Base-by-base conservation (phyloP, 1,140 invertebrate genomes). In the Caerostris darwini region DNA sequence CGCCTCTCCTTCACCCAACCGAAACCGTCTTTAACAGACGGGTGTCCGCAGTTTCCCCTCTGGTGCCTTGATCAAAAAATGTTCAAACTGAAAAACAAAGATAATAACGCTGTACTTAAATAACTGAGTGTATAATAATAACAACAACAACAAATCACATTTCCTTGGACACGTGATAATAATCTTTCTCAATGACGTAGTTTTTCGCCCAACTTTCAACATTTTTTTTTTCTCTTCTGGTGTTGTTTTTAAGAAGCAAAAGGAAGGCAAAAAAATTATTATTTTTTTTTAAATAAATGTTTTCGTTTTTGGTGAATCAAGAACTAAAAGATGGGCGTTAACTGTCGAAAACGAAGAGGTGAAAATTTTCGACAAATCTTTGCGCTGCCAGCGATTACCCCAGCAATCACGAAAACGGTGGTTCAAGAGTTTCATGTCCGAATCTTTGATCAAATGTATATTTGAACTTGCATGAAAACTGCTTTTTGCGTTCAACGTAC, bases 1-100 rank as follows among this genome's bases (percentile, higher is more conserved):
- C 96, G 98, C 98, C 71, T 97, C 98, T 96, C 96, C 95, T 59
- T 71, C 83, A 14, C 34, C 81, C 4, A 54, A 86, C 77, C 88
- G 93, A 56, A 95, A 86, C 67, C 94, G 94, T 64, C 93, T 90
- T 57, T 94, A 94, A 89, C 85, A 54, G 58, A 81, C 12, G 69
- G 67, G n/a, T 61, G 57, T 17, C 19, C 56, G 53, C 8, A 19
- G 10, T 10, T 59, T n/a, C n/a, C n/a, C 92, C 85, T 89, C 14
- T 94, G n/a, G 92, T 94, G 92, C 92, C 92, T 94, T 94, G 58
- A 71, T 77, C 5, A 19, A 87, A 77, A 50, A 77, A 19, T 34
- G 17, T 71, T 67, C n/a, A 67, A 58, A 69, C 56, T 50, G 53
- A 88, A 12, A 64, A 88, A 71, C 14, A 90, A 50, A 54, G 54